These are phyloP conservation scores for Pocillopora damicornis DNA, from an alignment of 64 coral and sea anemone genomes.

Conservation along the genomic window DNA sequence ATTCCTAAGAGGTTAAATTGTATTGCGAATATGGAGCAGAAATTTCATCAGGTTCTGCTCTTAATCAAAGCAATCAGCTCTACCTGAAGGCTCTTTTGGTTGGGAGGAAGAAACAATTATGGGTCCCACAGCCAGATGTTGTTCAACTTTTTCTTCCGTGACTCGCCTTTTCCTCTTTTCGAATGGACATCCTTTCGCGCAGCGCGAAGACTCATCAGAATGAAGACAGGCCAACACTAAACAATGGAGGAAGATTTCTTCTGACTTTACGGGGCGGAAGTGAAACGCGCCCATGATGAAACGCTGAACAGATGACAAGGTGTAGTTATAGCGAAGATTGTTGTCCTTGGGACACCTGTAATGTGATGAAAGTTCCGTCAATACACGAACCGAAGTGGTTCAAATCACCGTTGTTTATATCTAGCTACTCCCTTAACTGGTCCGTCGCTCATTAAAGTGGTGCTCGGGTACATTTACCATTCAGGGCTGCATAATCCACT, in stretches of 20 bases:
- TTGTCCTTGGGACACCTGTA: conserved; percentile 66
- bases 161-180: neutral
- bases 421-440: neutral
- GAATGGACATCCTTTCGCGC: conserved; percentile 26
- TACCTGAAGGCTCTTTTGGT: neutral
- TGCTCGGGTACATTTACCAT: no score
- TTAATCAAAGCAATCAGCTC: neutral
- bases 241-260: conserved; percentile 70
- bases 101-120: conserved; percentile 2
- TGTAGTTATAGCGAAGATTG: conserved; percentile 49
- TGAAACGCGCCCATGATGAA: conserved; percentile 59
- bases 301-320: conserved; percentile 51
- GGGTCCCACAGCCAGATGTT: conserved; percentile 33
- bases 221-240: conserved; percentile 45
- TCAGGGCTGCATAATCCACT: no score
- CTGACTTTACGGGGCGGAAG: conserved; percentile 17
- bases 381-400: no score
- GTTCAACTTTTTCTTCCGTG: conserved; percentile 10
- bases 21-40: neutral
- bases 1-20: no score
- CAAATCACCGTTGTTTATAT: neutral
- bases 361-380: neutral
- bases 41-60: neutral
- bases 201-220: conserved; percentile 46
- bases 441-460: no score